Base-by-base conservation (phyloP, 2,888 invertebrate genomes). In the Perizoma affinitatum region DNA sequence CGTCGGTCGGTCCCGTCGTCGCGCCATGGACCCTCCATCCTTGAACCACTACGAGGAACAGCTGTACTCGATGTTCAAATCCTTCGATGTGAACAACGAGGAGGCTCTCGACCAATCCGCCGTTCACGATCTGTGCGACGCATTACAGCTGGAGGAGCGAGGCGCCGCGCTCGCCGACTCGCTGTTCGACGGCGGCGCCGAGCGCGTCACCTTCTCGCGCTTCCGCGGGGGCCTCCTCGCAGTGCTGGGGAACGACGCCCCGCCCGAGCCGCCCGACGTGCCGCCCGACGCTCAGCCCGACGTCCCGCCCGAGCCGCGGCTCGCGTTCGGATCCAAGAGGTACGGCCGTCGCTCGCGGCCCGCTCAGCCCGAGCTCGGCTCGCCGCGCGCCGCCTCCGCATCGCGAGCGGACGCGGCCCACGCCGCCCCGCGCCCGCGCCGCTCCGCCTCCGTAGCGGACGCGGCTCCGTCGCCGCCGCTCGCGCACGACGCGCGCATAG, bases 31-130 rank as follows among this genome's bases (percentile, higher is more conserved):
- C 69, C 78, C 79, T 75, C 75, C 76, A 65, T 84, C 85, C 63
- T 84, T 94, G 83, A 96, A 96, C 90, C 96, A 95, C 47, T 96
- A 97, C 81, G 97, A 97, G 84, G 95, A 96, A 87, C 96, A 96
- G 91, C 93, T 97, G 76, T 94, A 95, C 74, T 94, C 95, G 74
- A 96, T 96, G 79, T 97, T 96, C 80, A 95, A 96, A 83, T 96
- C 96, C 79, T 96, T 96, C 88, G 95, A 96, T 86, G 92, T 93
- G 68, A 94, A 95, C 79, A 94, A 94, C 75, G 93, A 94, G 76
- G 95, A 95, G 71, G 93, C 95, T 74, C 84, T 97, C 69, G 95
- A 95, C 78, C 93, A 93, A 73, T 91, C 93, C 48, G 95, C 96
- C 47, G 92, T 96, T 69, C 87, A 93, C 54, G 94, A 94, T 65